A percentile compares a stretch with the other conserved stretches of the same genome.
These are phyloP conservation scores for Meloe dianella DNA, from an alignment of 2,888 invertebrate genomes.

Conservation along the genomic window DNA sequence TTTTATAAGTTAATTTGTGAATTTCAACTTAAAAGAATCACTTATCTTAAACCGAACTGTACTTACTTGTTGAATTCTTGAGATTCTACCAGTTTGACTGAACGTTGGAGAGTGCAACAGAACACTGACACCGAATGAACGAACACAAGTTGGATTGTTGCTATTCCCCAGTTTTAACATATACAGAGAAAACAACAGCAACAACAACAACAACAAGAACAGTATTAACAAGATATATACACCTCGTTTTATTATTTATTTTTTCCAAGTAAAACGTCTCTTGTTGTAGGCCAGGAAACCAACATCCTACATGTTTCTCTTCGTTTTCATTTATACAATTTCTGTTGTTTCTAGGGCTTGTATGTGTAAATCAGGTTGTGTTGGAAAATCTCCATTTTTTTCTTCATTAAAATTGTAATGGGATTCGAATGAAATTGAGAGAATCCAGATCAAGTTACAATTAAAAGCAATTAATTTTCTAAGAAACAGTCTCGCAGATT, in stretches of 20 bases:
- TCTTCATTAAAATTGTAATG: too few species aligned
- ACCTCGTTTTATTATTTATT: not conserved
- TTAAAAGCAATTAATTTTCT: too few species aligned
- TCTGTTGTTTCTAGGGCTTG: not conserved
- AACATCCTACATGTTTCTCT: not conserved
- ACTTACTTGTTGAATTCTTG: slow-evolving; percentile 5
- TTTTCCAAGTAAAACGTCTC: not conserved
- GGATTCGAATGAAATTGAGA: too few species aligned
- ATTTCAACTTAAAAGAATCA: not conserved
- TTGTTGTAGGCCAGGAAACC: not conserved
- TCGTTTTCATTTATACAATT: not conserved
- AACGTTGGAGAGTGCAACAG: not conserved
- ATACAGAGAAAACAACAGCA: not conserved
- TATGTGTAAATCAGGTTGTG: too few species aligned
- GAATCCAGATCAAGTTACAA: too few species aligned
- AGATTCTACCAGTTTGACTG: not conserved
- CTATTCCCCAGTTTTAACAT: slow-evolving; percentile 1
- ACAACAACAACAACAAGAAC: not conserved
- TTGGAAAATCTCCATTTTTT: not conserved
- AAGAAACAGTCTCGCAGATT: too few species aligned
- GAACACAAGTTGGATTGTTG: not conserved
- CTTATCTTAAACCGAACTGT: not conserved
- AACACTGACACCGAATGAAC: slow-evolving; percentile 1
- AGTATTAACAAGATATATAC: too few species aligned
- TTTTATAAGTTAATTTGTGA: not conserved